A percentile compares a stretch with the other conserved stretches of the same genome.
These are phyloP conservation scores for Sebastes nivosus DNA, from an alignment of 2,797 vertebrate species.

Conservation along the genomic window DNA sequence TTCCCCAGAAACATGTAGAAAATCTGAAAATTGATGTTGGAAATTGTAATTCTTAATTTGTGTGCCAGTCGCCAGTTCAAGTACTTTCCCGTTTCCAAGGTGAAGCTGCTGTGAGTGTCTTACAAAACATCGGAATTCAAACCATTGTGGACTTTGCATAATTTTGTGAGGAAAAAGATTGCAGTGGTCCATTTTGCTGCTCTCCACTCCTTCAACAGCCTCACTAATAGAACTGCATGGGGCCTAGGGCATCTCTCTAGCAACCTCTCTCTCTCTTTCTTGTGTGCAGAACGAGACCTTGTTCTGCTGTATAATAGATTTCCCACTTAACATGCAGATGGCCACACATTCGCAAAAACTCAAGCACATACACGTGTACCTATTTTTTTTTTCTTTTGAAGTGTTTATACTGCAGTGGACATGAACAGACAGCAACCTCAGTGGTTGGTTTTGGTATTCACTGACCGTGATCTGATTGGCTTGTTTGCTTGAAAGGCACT, in stretches of 20 bases:
- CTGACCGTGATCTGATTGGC: conserved; percentile 26
- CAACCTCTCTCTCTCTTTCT: not conserved
- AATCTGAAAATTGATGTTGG: not conserved
- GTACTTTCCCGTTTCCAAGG: not conserved
- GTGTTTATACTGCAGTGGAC: conserved; percentile 11
- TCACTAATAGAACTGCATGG: conserved; percentile 43
- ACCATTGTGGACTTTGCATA: conserved; percentile 30
- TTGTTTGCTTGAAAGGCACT: conserved; percentile 37
- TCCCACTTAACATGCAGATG: conserved; percentile 51
- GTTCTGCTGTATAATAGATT: conserved; percentile 53
- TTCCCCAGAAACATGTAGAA: not conserved
- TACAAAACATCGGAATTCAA: conserved; percentile 20
- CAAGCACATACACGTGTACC: not conserved
- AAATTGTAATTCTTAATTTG: not conserved
- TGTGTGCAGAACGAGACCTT: conserved; percentile 33
- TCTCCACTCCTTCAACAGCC: conserved; percentile 40
- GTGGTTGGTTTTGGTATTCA: conserved; percentile 20
- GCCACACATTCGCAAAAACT: conserved; percentile 4
- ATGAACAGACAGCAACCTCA: conserved; percentile 7
- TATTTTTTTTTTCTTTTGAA: not conserved
- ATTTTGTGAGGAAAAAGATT: conserved; percentile 28
- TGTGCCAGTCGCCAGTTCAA: not conserved
- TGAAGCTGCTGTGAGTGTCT: not conserved
- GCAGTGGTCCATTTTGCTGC: conserved; percentile 17
- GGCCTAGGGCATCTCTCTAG: conserved; percentile 45